A percentile compares a stretch with the other conserved stretches of the same genome.
Conservation (phyloP, 2,113 vertebrate genomes). For the Herpetotheres cachinnans region DNA sequence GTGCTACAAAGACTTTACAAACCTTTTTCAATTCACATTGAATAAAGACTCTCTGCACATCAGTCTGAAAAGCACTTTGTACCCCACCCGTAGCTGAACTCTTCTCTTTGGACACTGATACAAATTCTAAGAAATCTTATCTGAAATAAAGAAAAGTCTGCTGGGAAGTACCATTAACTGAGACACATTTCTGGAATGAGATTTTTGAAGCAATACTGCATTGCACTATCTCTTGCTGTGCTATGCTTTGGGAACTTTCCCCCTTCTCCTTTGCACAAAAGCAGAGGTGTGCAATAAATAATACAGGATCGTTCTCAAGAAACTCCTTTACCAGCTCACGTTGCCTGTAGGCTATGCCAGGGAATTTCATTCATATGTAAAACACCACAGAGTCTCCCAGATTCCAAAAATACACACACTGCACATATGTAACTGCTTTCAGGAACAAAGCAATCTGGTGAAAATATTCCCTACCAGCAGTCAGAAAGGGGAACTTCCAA, state of each 20-base stretch:
- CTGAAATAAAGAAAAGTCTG: neutral
- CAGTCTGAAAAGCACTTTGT: neutral
- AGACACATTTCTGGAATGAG: accelerated
- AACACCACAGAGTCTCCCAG: neutral
- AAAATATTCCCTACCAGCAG: neutral
- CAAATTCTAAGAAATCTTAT: neutral
- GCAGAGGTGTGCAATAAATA: accelerated
- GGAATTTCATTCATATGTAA: neutral
- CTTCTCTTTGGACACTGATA: neutral
- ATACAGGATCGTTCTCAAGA: neutral
- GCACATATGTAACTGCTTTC: neutral
- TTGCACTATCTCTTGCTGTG: neutral
- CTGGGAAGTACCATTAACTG: neutral
- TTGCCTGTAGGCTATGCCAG: neutral
- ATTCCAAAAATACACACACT: neutral
- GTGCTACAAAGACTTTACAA: neutral
- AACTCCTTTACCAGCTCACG: neutral
- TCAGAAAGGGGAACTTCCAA: neutral
- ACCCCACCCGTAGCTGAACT: neutral
- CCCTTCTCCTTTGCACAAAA: neutral
- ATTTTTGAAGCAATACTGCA: neutral
- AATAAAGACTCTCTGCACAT: neutral
- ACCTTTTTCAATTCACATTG: neutral
- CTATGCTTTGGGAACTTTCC: neutral
- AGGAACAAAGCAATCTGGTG: neutral